phyloP scores from a whole-genome alignment of 2,113 vertebrate species.

The Megalops atlanticus region DNA sequence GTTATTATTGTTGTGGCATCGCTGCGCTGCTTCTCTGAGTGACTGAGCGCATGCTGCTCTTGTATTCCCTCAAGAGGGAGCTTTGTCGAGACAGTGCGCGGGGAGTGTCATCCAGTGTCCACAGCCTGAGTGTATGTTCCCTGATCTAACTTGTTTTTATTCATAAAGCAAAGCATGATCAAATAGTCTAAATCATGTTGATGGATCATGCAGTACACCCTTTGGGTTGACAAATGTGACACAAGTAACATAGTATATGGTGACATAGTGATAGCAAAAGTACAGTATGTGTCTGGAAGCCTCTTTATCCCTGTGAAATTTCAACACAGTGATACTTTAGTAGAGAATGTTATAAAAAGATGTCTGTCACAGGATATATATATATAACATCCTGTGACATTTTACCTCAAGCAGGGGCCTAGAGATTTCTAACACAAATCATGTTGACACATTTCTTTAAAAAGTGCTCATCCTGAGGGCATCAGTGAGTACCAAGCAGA shows the following conservation, averaged over 20 bases:
- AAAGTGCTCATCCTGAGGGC: too few species aligned
- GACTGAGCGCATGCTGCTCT: not conserved
- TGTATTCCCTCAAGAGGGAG: not conserved
- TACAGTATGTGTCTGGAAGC: too few species aligned
- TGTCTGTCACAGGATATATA: too few species aligned
- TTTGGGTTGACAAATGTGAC: too few species aligned
- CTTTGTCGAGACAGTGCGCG: not conserved
- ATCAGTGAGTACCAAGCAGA: not conserved
- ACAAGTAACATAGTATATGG: too few species aligned
- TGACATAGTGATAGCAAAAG: too few species aligned
- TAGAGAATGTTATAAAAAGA: too few species aligned
- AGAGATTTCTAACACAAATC: not conserved
- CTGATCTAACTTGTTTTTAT: not conserved
- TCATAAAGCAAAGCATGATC: not conserved
- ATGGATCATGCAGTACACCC: not conserved
- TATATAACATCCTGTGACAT: too few species aligned
- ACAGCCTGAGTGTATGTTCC: not conserved
- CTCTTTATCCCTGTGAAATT: too few species aligned
- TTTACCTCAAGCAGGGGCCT: not conserved
- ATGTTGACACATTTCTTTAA: not conserved
- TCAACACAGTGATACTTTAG: too few species aligned
- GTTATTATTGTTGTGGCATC: not conserved
- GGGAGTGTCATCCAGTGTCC: not conserved
- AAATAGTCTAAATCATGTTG: not conserved
- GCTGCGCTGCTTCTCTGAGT: not conserved